Evolutionary conservation across 2,113 vertebrate species (phyloP).

Genomic region (Dromiciops gliroides): DNA sequence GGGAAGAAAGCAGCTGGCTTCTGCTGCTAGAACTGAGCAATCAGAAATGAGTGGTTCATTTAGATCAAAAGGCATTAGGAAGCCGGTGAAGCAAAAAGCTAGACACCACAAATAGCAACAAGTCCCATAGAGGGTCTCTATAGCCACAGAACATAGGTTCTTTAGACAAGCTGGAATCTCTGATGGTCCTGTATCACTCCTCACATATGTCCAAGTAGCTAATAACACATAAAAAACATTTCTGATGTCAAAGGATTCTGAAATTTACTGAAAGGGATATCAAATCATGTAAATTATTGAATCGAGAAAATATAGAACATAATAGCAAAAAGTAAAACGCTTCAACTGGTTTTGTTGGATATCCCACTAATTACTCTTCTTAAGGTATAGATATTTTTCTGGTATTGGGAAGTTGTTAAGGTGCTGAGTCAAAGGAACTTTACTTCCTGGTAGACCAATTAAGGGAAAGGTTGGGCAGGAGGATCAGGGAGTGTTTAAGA

Average conservation of each 20-base stretch:
- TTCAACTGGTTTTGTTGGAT: not conserved
- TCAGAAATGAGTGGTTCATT: not conserved
- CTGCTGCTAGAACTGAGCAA: not conserved
- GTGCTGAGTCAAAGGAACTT: not conserved
- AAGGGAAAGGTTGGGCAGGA: not conserved
- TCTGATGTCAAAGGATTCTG: not conserved
- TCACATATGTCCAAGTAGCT: not conserved
- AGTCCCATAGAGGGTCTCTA: not conserved
- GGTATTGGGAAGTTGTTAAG: not conserved
- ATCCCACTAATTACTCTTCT: not conserved
- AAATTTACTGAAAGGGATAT: not conserved
- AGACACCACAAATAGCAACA: not conserved
- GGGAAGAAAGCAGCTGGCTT: not conserved
- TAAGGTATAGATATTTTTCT: not conserved
- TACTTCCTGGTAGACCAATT: not conserved
- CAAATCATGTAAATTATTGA: not conserved
- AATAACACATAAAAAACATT: not conserved
- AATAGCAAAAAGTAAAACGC: not conserved
- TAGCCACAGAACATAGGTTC: not conserved
- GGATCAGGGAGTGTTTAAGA: not conserved
- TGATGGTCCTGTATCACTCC: not conserved
- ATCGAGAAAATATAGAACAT: not conserved
- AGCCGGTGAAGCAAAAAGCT: not conserved
- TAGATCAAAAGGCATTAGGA: not conserved
- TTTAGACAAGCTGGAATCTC: not conserved